Conservation (phyloP, 2,113 vertebrate genomes). For the Sorex araneus region DNA sequence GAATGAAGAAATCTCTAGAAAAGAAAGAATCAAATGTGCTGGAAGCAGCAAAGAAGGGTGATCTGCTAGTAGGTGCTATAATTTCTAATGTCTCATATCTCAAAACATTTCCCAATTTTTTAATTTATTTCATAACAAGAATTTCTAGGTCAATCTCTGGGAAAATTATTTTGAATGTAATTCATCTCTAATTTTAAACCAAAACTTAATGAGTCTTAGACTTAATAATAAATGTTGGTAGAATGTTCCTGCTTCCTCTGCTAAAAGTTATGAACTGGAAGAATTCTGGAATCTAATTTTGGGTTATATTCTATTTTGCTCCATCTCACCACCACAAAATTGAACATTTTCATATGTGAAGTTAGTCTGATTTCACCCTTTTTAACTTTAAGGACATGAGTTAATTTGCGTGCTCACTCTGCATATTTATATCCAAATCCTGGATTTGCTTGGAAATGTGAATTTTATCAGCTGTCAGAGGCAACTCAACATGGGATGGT, state of each 20-base stretch:
- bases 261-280: conserved; percentile 52
- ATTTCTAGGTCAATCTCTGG: conserved; percentile 53
- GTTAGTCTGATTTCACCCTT: conserved; percentile 47
- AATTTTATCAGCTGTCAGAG: conserved; percentile 81
- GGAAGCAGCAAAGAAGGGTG: neutral
- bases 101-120: conserved; percentile 41
- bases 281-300: conserved; percentile 58
- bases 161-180: conserved; percentile 59
- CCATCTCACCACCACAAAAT: neutral
- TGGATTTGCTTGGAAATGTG: conserved; percentile 71
- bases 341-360: conserved; percentile 39
- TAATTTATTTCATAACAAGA: conserved; percentile 56
- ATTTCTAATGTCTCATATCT: conserved; percentile 30
- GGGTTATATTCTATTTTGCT: conserved; percentile 51
- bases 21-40: neutral
- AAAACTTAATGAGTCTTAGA: conserved; percentile 62
- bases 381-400: conserved; percentile 71
- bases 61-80: neutral
- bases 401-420: conserved; percentile 66
- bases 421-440: conserved; percentile 77
- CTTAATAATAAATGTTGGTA: conserved; percentile 48
- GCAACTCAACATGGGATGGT: conserved; percentile 67
- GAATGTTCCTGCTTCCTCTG: conserved; percentile 43
- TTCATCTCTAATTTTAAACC: conserved; percentile 53
- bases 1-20: conserved; percentile 2